phyloP scores from a whole-genome alignment of 2,797 vertebrate species.

The Lutjanus campechanus region DNA sequence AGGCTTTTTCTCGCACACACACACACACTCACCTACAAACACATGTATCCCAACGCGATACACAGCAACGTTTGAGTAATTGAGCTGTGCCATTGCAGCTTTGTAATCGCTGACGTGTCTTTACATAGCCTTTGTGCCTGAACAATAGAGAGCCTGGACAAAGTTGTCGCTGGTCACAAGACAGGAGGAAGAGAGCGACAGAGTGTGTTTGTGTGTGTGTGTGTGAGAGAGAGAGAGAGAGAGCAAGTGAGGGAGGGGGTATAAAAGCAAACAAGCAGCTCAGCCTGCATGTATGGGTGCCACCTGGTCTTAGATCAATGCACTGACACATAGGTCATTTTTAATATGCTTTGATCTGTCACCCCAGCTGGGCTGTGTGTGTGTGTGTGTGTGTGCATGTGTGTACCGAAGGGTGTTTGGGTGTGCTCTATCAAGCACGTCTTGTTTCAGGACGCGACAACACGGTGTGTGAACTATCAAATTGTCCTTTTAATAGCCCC shows the following conservation, averaged over 20 bases:
- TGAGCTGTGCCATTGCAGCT: conserved; percentile 80
- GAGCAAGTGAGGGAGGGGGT: neutral
- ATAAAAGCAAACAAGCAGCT: conserved; percentile 59
- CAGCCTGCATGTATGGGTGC: conserved; percentile 70
- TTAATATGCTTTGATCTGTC: conserved; percentile 85
- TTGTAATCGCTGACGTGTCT: conserved; percentile 82
- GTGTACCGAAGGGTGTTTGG: conserved; percentile 33
- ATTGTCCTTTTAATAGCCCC: conserved; percentile 83
- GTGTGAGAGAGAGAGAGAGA: conserved; percentile 6
- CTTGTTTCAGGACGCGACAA: conserved; percentile 76
- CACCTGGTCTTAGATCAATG: conserved; percentile 84
- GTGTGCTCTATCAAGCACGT: conserved; percentile 70
- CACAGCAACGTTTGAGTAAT: conserved; percentile 76
- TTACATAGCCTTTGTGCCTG: conserved; percentile 80
- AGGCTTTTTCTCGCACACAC: conserved; percentile 22
- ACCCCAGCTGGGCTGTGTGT: conserved; percentile 62
- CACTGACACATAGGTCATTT: conserved; percentile 81
- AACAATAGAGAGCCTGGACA: conserved; percentile 75
- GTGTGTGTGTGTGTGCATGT: conserved; percentile 29
- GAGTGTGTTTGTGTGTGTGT: neutral
- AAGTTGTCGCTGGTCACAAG: conserved; percentile 77
- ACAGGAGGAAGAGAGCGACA: conserved; percentile 48
- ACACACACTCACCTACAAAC: conserved; percentile 57
- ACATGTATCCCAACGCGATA: conserved; percentile 63
- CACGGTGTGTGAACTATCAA: conserved; percentile 81